Base-by-base conservation (phyloP, 2,888 invertebrate species). In the Pseudococcus longispinus region DNA sequence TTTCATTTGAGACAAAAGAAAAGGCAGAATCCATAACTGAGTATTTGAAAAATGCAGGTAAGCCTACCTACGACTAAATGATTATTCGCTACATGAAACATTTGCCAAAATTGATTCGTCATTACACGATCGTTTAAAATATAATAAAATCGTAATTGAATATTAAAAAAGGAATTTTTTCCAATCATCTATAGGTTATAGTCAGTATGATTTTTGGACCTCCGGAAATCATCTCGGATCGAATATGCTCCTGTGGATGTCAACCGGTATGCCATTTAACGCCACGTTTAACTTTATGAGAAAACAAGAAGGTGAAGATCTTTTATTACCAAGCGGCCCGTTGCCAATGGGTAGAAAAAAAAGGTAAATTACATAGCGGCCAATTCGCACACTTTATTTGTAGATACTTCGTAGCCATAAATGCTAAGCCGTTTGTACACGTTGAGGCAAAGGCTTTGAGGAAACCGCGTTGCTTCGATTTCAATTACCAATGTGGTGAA, bases 181-280 rank as follows among this genome's bases (percentile, higher is more conserved):
- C n/a, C n/a, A n/a, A n/a, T 65, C 65, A 65, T 26, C 26, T 20
- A 5, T 91, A 93, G 93, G 93, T 5, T 95, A 95, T 91, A 94
- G 94, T 89, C 95, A 95, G 90, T 95, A 94, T 90, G 96, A 96
- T 90, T 96, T 96, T 91, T 96, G 96, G 96, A 96, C 96, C 89
- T 96, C 96, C 88, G 96, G 96, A 88, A 96, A 96, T 91, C 94
- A 95, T 89, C 92, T 96, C 88, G 96, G 96, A 51, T 96, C 96
- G 20, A 95, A 95, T 90, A 96, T 96, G 95, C 95, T 95, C 91
- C 92, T 96, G 88, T 96, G 96, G 96, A 96, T 96, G 96, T 96
- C 96, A 90, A 95, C 96, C 51, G 96, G 96, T 18, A 91, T 96
- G 88, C 96, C 96, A 51, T 96, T 96, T 92, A 96, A 96, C 91